phyloP scores from a whole-genome alignment of 2,888 invertebrate genomes.

The Volucella zonaria region DNA sequence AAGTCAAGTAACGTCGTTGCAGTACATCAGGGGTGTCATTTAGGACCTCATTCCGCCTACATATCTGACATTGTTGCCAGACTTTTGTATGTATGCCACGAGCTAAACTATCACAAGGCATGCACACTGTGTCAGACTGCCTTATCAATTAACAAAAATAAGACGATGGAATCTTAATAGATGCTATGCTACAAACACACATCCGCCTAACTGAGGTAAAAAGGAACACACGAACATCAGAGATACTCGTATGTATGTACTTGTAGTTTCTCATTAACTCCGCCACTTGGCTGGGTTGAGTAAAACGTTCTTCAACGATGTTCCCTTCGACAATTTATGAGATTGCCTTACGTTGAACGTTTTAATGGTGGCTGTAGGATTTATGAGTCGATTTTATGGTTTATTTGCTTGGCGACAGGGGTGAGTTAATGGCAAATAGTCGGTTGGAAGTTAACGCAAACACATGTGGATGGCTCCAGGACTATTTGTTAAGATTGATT shows the following conservation, averaged over 20 bases:
- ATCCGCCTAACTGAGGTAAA: no score
- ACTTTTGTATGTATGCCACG: slow-evolving; percentile 9
- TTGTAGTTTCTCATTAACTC: not conserved
- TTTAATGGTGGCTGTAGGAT: slow-evolving; percentile 42
- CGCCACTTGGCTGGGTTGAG: not conserved
- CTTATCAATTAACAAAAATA: slow-evolving; percentile 36
- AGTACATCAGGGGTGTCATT: not conserved
- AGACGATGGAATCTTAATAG: slow-evolving; percentile 3
- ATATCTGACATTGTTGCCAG: slow-evolving; percentile 1
- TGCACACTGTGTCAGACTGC: slow-evolving; percentile 7
- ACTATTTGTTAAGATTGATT: slow-evolving; percentile 34
- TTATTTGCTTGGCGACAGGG: slow-evolving; percentile 22
- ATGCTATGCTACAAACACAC: not conserved
- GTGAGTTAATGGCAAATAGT: slow-evolving; percentile 18
- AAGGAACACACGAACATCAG: no score
- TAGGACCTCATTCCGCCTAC: not conserved
- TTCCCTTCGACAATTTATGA: slow-evolving; percentile 32
- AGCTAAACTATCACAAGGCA: slow-evolving; percentile 21
- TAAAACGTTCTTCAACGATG: not conserved
- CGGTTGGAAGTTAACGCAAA: slow-evolving; percentile 18
- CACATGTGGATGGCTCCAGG: slow-evolving; percentile 17
- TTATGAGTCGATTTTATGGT: slow-evolving; percentile 37
- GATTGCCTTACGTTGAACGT: slow-evolving; percentile 32
- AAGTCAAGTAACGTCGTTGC: slow-evolving; percentile 12
- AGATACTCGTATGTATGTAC: not conserved